Conservation (phyloP, 2,113 vertebrate species). For the Rhinolophus sinicus region DNA sequence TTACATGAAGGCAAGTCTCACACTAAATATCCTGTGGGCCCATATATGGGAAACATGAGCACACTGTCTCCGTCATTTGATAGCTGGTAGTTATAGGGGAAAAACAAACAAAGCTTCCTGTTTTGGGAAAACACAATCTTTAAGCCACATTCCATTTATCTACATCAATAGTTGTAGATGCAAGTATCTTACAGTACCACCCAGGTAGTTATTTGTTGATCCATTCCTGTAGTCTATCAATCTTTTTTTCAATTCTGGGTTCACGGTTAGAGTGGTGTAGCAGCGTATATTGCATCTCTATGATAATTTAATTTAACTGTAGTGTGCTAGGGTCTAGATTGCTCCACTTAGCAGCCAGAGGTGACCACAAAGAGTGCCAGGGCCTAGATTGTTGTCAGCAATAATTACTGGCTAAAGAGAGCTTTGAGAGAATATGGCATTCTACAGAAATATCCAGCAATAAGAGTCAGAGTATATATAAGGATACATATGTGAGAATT, state of each 20-base stretch:
- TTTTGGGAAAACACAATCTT: slow-evolving; percentile 31
- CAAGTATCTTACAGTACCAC: slow-evolving; percentile 49
- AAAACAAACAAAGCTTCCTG: slow-evolving; percentile 31
- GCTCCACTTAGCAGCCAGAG: slow-evolving; percentile 65
- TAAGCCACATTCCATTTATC: slow-evolving; percentile 53
- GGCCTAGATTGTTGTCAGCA: slow-evolving; percentile 71
- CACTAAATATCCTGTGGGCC: neutral
- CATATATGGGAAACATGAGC: neutral
- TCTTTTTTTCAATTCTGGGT: slow-evolving; percentile 76
- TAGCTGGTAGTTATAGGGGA: neutral
- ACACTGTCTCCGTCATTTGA: neutral
- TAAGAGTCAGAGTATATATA: neutral
- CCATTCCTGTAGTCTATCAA: slow-evolving; percentile 65
- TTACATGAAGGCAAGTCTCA: slow-evolving; percentile 17
- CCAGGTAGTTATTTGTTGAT: slow-evolving; percentile 75
- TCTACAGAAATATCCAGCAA: slow-evolving; percentile 56
- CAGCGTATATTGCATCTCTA: slow-evolving; percentile 63
- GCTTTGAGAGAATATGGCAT: slow-evolving; percentile 58
- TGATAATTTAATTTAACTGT: slow-evolving; percentile 80
- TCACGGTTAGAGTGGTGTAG: slow-evolving; percentile 27
- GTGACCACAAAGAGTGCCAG: slow-evolving; percentile 59
- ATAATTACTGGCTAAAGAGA: slow-evolving; percentile 73
- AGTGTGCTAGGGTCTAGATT: slow-evolving; percentile 68
- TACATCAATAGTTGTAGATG: slow-evolving; percentile 64
- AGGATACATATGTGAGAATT: slow-evolving; percentile 46